Conservation (phyloP, 1,140 invertebrate genomes). For the Thalassaphorura encarpata region DNA sequence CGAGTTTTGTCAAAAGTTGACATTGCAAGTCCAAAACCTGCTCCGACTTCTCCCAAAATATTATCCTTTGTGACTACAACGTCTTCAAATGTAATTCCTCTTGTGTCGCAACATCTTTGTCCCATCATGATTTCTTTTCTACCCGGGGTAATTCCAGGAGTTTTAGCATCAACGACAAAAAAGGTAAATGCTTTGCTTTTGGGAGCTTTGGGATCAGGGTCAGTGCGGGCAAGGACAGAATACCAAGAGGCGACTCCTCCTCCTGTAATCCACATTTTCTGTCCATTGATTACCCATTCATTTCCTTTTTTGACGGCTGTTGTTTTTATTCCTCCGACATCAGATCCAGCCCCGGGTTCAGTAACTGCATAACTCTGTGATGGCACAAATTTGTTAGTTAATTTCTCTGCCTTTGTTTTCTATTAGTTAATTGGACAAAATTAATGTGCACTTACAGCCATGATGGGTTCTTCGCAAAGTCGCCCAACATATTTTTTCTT, state of each 20-base stretch:
- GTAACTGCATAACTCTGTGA: conserved; percentile 77
- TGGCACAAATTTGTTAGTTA: neutral
- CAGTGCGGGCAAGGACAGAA: conserved; percentile 89
- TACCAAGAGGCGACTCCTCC: conserved; percentile 46
- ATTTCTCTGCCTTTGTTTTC: neutral
- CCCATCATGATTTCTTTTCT: conserved; percentile 97
- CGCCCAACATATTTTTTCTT: conserved; percentile 88
- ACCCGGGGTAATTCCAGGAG: conserved; percentile 72
- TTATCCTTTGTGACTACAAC: conserved; percentile 92
- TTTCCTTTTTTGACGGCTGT: conserved; percentile 88
- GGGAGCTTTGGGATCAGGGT: conserved; percentile 82
- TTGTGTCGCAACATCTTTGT: conserved; percentile 88
- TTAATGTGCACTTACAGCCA: conserved; percentile 83
- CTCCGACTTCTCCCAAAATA: conserved; percentile 71
- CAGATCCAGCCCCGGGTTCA: conserved; percentile 84
- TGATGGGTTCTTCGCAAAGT: conserved; percentile 70
- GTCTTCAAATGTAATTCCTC: conserved; percentile 96
- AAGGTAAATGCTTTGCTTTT: conserved; percentile 88
- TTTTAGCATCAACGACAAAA: conserved; percentile 88
- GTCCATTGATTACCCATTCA: conserved; percentile 89
- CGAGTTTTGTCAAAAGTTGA: conserved; percentile 89
- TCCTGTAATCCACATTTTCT: conserved; percentile 97
- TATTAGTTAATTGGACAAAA: too few species aligned
- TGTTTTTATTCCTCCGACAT: conserved; percentile 82
- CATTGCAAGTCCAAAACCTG: conserved; percentile 95